Evolutionary conservation across 2,888 invertebrate genomes (phyloP).

Genomic region (Scaptomyza flava): DNA sequence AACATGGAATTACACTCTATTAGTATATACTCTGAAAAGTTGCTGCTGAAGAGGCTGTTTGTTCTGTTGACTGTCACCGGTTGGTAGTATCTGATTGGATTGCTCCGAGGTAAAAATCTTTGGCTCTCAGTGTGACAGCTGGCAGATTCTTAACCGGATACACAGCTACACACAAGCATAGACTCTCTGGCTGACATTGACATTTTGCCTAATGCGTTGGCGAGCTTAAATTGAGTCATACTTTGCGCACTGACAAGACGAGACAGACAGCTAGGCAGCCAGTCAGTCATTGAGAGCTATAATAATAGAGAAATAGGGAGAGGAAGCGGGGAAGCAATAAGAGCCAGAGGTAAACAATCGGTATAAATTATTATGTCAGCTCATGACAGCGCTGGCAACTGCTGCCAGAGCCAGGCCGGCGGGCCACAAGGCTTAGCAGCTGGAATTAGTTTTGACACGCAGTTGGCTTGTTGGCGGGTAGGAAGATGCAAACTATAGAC

Average conservation of each 20-base stretch:
- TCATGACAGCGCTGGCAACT: conserved; percentile 48
- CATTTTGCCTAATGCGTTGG: conserved; percentile 46
- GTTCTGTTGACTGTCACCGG: conserved; percentile 8
- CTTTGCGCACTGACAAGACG: conserved; percentile 45
- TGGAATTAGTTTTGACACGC: conserved; percentile 75
- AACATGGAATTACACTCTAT: conserved; percentile 54
- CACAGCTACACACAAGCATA: conserved; percentile 14
- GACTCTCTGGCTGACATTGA: conserved; percentile 48
- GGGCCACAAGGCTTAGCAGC: conserved; percentile 35
- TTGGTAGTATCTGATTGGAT: conserved; percentile 36
- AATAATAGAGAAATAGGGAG: not conserved
- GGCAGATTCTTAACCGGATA: conserved; percentile 26
- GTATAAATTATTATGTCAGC: conserved; percentile 77
- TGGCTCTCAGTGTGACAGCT: conserved; percentile 38
- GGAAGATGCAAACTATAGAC: conserved; percentile 3
- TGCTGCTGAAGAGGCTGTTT: conserved; percentile 15
- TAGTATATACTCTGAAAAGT: conserved; percentile 5
- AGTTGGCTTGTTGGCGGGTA: conserved; percentile 12
- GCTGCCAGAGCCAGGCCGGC: conserved; percentile 18
- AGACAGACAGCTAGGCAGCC: conserved; percentile 22
- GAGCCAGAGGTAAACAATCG: conserved; percentile 40
- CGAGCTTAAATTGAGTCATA: conserved; percentile 55
- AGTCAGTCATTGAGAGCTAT: conserved; percentile 43
- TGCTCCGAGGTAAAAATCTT: conserved; percentile 42
- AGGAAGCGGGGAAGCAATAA: conserved; percentile 9